Conservation (phyloP, 2,113 vertebrate genomes). For the Todiramphus saurophagus region DNA sequence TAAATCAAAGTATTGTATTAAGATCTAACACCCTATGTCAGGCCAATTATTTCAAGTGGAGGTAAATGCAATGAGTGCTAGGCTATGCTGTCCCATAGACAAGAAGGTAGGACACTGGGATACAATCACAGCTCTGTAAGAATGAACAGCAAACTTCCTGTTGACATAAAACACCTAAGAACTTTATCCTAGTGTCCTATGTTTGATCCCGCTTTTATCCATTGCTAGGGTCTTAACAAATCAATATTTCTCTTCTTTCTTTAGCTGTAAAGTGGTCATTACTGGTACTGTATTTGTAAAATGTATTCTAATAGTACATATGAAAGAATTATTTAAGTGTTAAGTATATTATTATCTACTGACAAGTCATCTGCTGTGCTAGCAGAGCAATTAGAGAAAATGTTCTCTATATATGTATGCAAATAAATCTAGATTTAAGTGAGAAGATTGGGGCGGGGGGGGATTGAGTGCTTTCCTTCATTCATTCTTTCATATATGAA, state of each 20-base stretch:
- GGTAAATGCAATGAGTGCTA: neutral
- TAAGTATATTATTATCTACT: constrained; percentile 1
- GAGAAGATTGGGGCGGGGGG: neutral
- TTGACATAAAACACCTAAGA: neutral
- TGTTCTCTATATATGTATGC: neutral
- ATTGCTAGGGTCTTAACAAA: neutral
- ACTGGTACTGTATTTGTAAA: neutral
- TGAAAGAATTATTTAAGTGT: neutral
- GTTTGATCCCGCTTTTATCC: neutral
- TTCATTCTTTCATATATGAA: neutral
- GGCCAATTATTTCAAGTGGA: neutral
- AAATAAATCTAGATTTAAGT: neutral
- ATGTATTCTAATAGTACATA: neutral
- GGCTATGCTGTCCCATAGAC: neutral
- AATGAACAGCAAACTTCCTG: neutral
- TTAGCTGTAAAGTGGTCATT: neutral
- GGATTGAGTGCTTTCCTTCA: neutral
- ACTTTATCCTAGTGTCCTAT: neutral
- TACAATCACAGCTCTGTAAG: neutral
- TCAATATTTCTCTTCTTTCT: neutral
- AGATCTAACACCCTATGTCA: neutral
- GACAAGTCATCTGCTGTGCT: neutral
- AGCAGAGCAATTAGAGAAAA: constrained; percentile 13
- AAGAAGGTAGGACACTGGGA: neutral
- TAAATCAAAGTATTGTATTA: neutral